phyloP scores from a whole-genome alignment of 2,113 vertebrate species.

The Fulica atra region DNA sequence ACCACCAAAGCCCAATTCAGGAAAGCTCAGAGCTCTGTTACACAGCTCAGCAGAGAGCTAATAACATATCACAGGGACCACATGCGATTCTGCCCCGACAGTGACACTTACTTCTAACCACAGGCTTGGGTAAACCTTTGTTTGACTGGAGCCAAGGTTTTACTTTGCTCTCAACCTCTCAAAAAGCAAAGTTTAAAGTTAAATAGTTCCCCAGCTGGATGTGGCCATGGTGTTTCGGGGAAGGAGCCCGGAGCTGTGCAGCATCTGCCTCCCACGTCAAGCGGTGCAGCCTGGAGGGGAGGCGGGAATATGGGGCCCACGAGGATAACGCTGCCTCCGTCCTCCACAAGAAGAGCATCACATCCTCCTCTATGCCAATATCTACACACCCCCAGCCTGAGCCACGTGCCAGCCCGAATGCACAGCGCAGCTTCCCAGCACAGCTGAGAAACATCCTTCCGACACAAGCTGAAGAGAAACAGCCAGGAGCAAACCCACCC shows the following conservation, averaged over 20 bases:
- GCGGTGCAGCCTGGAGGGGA: background rate
- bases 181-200: background rate
- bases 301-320: background rate
- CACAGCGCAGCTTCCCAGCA: background rate
- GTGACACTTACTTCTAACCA: background rate
- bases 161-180: background rate
- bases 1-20: background rate
- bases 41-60: background rate
- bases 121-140: background rate
- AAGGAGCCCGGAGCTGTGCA: background rate
- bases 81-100: accelerated
- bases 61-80: accelerated
- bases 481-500: background rate
- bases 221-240: accelerated
- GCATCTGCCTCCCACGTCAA: background rate
- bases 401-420: background rate
- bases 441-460: background rate
- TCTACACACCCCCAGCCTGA: background rate
- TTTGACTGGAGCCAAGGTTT: background rate
- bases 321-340: background rate
- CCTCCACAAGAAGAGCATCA: background rate
- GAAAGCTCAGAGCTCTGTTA: background rate
- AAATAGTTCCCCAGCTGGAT: background rate
- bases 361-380: background rate
- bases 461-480: background rate